Percentiles rank a stretch among this genome's conserved stretches.
phyloP scores from a whole-genome alignment of 2,113 vertebrate genomes.

The Kobus ellipsiprymnus region DNA sequence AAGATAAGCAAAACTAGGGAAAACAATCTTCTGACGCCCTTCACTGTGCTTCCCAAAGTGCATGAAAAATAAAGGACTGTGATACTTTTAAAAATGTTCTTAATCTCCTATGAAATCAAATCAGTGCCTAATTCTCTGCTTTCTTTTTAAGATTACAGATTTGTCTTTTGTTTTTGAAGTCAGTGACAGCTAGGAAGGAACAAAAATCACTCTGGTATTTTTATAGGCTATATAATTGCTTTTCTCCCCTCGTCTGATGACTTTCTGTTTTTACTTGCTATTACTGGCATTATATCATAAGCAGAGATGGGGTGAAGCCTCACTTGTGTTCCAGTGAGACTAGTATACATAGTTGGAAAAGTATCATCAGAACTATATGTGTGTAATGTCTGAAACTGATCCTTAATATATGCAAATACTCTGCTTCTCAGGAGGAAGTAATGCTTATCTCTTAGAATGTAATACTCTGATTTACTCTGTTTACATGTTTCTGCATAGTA shows the following conservation, averaged over 20 bases:
- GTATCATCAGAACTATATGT: background rate
- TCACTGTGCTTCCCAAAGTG: background rate
- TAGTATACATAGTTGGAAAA: background rate
- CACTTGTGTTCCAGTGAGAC: background rate
- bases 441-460: background rate
- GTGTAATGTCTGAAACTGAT: background rate
- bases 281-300: conserved; percentile 2
- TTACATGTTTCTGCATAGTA: background rate
- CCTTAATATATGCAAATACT: background rate
- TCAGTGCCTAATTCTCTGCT: background rate
- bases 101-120: conserved; percentile 16
- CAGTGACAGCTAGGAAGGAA: conserved; percentile 14
- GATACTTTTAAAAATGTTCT: background rate
- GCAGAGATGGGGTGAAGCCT: background rate
- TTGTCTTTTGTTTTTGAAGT: conserved; percentile 51
- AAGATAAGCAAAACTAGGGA: conserved; percentile 3
- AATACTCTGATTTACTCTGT: background rate
- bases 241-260: conserved; percentile 20
- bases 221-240: conserved; percentile 35
- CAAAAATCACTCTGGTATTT: conserved; percentile 40
- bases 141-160: conserved; percentile 31
- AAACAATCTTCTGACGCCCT: background rate
- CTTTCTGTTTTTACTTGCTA: background rate
- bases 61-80: background rate
- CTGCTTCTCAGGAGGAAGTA: background rate